Evolutionary conservation across 1,140 invertebrate species (phyloP), one percentile per base, ranked within the genome.

Genomic region (Tyrophagus putrescentiae): DNA sequence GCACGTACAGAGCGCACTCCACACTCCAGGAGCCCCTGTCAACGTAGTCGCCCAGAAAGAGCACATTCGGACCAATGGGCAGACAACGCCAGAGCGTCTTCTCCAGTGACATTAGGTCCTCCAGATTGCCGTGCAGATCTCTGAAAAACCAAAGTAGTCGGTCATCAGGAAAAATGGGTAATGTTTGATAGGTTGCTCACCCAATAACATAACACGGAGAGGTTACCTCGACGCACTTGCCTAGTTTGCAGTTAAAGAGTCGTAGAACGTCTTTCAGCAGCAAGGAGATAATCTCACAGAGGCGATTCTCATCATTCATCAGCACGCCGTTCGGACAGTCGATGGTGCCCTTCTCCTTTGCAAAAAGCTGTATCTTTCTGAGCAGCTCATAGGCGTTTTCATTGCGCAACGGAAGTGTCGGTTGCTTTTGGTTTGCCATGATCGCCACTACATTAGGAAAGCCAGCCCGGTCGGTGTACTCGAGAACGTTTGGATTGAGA

Each of bases 21-120:
- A 81, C 67, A 33, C 81, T 78, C 68, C 71, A 76, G 6, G 72
- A 70, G 7, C 80, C 80, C 61, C 80, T 67, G 67, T 83, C 81
- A 0, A 83, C 81, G 69, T 81, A 83, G 68, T 83, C 80, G 31
- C 81, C 81, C 16, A 83, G 72, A 67, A 82, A 82, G 0, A 83
- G 67, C 61, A 82, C 75, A 29, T 72, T 73, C 1, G 78, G 75
- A 4, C 80, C 80, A 7, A 57, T 29, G 3, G 78, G 76, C 11
- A 78, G 78, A 66, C 78, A 72, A 53, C 77, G 66, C 79, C 79
- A 80, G 18, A 80, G 67, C 0, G 73, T 74, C 64, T 78, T 79
- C 68, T 80, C 79, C 74, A 79, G 80, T 59, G 75, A 73, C 4
- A 78, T 68, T 41, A 80, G 65, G 67, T 80, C 79, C 36, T 72